phyloP scores from a whole-genome alignment of 2,113 vertebrate genomes.

The Cynoglossus semilaevis region DNA sequence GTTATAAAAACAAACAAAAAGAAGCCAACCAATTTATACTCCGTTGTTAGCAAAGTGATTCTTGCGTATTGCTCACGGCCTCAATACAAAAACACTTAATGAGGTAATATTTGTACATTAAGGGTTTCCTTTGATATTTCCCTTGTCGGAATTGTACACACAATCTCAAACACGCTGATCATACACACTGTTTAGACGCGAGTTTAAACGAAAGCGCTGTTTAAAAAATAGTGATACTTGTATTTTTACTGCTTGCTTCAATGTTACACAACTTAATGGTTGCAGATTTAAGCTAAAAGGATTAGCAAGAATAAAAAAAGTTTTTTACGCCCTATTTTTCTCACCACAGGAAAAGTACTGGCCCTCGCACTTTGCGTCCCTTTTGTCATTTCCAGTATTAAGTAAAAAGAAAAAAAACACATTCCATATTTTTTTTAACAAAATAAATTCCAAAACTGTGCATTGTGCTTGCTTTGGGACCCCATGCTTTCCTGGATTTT shows the following conservation, averaged over 20 bases:
- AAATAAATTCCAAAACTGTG: constrained; percentile 45
- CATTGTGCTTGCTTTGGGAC: constrained; percentile 45
- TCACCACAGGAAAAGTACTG: constrained; percentile 74
- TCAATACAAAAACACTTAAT: constrained; percentile 88
- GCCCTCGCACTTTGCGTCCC: constrained; percentile 64
- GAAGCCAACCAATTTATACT: constrained; percentile 80
- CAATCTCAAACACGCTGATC: constrained; percentile 63
- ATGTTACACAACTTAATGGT: constrained; percentile 33
- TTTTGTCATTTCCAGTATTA: constrained; percentile 55
- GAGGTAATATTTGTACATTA: constrained; percentile 99
- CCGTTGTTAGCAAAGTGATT: constrained; percentile 79
- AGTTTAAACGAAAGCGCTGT: neutral
- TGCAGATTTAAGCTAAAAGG: constrained; percentile 48
- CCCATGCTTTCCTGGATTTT: constrained; percentile 65
- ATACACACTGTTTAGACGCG: constrained; percentile 66
- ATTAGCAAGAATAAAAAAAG: constrained; percentile 25
- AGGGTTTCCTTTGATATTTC: constrained; percentile 81
- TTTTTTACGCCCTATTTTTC: neutral
- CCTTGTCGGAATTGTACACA: constrained; percentile 75
- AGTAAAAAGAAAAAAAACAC: too few relatives aligned
- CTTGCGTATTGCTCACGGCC: constrained; percentile 74
- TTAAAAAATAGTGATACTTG: constrained; percentile 26
- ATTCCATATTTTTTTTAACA: too few relatives aligned
- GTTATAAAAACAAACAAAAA: constrained; percentile 78
- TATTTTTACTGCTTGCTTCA: constrained; percentile 18